These are phyloP conservation scores for Cyphomyrmex costatus DNA, from an alignment of 1,140 invertebrate genomes.

Conservation along the genomic window DNA sequence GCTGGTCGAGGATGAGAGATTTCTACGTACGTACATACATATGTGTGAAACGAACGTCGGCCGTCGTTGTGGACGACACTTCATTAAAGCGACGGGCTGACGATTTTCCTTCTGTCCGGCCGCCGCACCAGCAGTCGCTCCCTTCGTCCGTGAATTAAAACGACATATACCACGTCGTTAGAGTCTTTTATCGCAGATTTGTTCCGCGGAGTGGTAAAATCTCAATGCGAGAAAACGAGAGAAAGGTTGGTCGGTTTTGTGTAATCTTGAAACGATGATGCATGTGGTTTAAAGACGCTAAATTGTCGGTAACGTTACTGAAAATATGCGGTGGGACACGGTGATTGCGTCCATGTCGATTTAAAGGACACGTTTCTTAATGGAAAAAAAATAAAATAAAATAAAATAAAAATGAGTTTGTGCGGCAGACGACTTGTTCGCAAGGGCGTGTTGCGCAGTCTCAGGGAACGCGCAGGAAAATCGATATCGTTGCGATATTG, in stretches of 20 bases:
- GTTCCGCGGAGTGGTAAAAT: conserved; percentile 1
- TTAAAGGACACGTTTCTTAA: conserved; percentile 2
- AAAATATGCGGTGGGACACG: background rate
- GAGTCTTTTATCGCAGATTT: conserved; percentile 45
- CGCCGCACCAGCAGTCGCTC: background rate
- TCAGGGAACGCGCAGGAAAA: conserved; percentile 13
- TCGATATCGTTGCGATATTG: conserved; percentile 32
- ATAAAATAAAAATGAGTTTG: background rate
- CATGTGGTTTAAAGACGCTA: conserved; percentile 4
- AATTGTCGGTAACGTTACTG: conserved; percentile 29
- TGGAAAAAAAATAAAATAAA: background rate
- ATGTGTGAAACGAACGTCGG: conserved; percentile 72
- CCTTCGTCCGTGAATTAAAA: conserved; percentile 68
- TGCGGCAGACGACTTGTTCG: background rate
- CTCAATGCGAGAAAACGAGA: background rate
- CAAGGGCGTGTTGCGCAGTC: conserved; percentile 24
- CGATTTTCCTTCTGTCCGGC: conserved; percentile 73
- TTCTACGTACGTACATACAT: conserved; percentile 52
- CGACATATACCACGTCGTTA: conserved; percentile 40
- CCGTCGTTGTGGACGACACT: conserved; percentile 72
- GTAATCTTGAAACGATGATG: conserved; percentile 5
- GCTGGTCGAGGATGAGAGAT: conserved; percentile 31
- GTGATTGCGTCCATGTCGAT: conserved; percentile 28
- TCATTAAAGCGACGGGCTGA: conserved; percentile 78
- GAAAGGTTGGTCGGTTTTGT: background rate